Evolutionary conservation across 2,888 invertebrate species (phyloP), one percentile per base, ranked within the genome.

Genomic region (Halictus quadricinctus): DNA sequence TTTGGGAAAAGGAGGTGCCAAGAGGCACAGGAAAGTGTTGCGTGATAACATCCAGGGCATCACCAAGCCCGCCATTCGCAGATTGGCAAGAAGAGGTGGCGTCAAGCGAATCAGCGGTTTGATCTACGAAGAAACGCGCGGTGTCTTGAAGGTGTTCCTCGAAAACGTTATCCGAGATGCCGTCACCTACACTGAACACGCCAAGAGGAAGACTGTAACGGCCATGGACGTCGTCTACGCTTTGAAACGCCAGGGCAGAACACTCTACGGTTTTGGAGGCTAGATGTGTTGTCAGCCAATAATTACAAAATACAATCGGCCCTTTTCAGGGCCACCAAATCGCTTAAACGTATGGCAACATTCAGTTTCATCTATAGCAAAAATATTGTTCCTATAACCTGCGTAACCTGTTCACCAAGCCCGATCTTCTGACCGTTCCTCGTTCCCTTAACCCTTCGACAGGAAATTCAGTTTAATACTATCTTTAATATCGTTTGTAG

Each of bases 171-270:
- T 98, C 91, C 95, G 97, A 69, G 97, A 97, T 93, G 97, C 97
- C 25, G 97, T 97, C 77, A 97, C 97, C 10, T 97, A 97, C 94
- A 98, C 97, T 0, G 97, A 98, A 93, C 97, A 98, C 93, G 98
- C 97, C 72, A 98, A 98, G 95, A 95, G 98, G 90, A 98, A 98
- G 95, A 98, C 97, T 2, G 97, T 98, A 73, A 98, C 97, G 0
- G 97, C 97, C n/a, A 97, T 98, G 97, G 97, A 98, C 91, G 97
- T 98, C 18, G 97, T 98, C 75, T 98, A 98, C 92, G 97, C 97
- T 18, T 94, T 97, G 92, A 97, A 98, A 94, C 95, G 97, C 76
- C 97, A 97, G 95, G 97, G 97, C 13, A 95, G 97, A 89, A 97
- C 97, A 85, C 94, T 98, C 54, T 98, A 97, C 94, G 97, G 97